Evolutionary conservation across 2,888 invertebrate species (phyloP).

Genomic region (Calephelis perditalis): DNA sequence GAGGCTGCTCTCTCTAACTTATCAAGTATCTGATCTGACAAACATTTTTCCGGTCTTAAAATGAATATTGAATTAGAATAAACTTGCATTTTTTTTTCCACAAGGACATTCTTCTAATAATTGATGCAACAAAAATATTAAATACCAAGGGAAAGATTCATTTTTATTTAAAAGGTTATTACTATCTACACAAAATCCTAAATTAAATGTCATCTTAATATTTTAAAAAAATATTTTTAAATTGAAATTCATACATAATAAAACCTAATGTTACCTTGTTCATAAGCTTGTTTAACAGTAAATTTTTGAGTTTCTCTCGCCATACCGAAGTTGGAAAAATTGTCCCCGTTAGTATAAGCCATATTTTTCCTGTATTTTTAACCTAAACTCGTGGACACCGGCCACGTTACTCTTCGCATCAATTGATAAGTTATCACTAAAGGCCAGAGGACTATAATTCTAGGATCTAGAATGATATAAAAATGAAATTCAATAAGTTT

Average conservation of each 20-base stretch:
- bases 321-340: constrained; percentile 38
- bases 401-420: not conserved
- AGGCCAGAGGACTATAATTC: constrained; percentile 8
- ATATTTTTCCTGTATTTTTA: constrained; percentile 42
- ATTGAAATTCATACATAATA: not conserved
- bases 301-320: constrained; percentile 34
- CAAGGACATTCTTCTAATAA: too few species aligned
- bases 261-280: constrained; percentile 46
- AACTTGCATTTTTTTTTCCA: too few species aligned
- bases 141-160: too few species aligned
- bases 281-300: constrained; percentile 50
- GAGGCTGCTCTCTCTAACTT: too few species aligned
- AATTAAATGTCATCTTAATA: too few species aligned
- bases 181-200: too few species aligned
- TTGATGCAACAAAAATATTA: too few species aligned
- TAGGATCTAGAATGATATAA: not conserved
- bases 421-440: constrained; percentile 7
- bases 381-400: constrained; percentile 41
- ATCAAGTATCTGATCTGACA: too few species aligned
- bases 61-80: too few species aligned
- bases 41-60: too few species aligned
- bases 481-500: not conserved
- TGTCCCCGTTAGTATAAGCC: constrained; percentile 54
- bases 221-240: too few species aligned
- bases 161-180: too few species aligned